phyloP scores from a whole-genome alignment of 2,113 vertebrate species.

The Meriones unguiculatus region DNA sequence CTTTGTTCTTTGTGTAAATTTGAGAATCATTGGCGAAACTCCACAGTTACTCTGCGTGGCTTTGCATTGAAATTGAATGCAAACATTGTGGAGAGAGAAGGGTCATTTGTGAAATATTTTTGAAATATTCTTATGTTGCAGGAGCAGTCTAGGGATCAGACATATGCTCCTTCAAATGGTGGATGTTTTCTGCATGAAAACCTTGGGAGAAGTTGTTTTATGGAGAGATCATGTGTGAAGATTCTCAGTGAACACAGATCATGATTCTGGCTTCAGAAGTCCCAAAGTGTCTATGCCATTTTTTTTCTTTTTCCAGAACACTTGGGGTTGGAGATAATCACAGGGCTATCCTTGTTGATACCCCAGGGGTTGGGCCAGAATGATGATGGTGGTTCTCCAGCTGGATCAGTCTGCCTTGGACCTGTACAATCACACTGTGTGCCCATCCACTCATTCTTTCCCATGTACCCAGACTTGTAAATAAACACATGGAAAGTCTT shows the following conservation, averaged over 20 bases:
- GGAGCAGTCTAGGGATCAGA: not conserved
- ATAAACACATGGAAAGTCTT: not conserved
- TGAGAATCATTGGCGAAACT: conserved; percentile 8
- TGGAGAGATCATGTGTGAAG: not conserved
- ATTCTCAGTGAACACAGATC: conserved; percentile 7
- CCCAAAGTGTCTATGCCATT: not conserved
- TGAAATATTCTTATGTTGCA: not conserved
- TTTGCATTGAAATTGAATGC: not conserved
- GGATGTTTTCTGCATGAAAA: not conserved
- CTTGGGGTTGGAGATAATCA: not conserved
- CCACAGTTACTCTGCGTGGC: not conserved
- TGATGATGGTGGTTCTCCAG: not conserved
- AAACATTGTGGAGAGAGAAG: not conserved
- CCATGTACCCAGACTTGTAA: not conserved
- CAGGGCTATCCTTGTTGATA: not conserved
- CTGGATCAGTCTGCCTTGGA: not conserved
- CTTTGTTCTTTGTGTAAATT: not conserved
- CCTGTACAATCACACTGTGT: not conserved
- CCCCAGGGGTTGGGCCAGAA: not conserved
- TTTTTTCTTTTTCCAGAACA: not conserved
- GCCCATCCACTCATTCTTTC: not conserved
- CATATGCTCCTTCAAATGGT: not conserved
- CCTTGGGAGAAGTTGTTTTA: not conserved
- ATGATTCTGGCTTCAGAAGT: not conserved
- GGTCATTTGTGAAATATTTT: not conserved